Evolutionary conservation across 1,140 invertebrate genomes (phyloP).

Genomic region (Phymorhynchus buccinoides): DNA sequence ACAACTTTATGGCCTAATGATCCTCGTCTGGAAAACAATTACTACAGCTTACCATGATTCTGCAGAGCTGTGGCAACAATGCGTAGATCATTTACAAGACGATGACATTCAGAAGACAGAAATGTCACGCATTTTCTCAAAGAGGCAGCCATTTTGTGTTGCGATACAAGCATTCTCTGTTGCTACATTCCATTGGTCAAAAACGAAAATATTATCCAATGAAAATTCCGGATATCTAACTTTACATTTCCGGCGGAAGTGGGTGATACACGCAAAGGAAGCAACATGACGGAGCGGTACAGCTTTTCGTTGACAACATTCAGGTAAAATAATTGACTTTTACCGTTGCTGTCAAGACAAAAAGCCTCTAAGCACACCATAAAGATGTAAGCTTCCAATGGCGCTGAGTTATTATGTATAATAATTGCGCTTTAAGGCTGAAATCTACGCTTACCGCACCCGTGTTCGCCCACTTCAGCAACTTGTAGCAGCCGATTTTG

Average conservation of each 20-base stretch:
- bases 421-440: too few relatives aligned
- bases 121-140: slow-evolving; percentile 18
- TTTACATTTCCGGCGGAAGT: slow-evolving; percentile 7
- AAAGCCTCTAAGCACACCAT: too few relatives aligned
- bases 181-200: background rate
- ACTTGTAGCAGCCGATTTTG: background rate
- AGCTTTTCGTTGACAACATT: slow-evolving; percentile 99
- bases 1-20: too few relatives aligned
- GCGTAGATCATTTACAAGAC: slow-evolving; percentile 11
- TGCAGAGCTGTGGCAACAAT: background rate
- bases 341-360: too few relatives aligned
- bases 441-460: too few relatives aligned
- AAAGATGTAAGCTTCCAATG: too few relatives aligned
- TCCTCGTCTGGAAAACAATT: too few relatives aligned
- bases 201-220: background rate
- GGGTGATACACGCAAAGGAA: slow-evolving; percentile 20
- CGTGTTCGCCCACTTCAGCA: too few relatives aligned
- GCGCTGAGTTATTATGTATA: too few relatives aligned
- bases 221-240: too few relatives aligned
- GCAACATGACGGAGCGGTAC: slow-evolving; percentile 87
- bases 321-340: slow-evolving; percentile 85
- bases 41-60: slow-evolving; percentile 23
- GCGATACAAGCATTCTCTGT: background rate
- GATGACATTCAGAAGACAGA: slow-evolving; percentile 20
- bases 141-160: slow-evolving; percentile 29